These are phyloP conservation scores for Colinus virginianus DNA, from an alignment of 2,113 vertebrate species.

Conservation along the genomic window DNA sequence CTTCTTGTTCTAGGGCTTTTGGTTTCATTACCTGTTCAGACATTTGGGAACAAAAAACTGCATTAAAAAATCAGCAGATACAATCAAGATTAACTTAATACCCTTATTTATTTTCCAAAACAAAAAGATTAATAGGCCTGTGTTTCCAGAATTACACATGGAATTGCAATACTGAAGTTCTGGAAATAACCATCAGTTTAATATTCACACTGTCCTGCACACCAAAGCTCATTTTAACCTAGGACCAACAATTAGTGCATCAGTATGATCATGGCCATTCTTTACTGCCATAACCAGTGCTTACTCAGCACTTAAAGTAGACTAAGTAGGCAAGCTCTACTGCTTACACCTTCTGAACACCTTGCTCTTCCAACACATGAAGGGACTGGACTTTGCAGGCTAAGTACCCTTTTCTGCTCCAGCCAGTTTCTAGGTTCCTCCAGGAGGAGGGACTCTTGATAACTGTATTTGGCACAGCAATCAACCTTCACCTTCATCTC, in stretches of 20 bases:
- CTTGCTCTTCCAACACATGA: background rate
- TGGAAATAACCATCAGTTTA: background rate
- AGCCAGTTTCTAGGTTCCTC: background rate
- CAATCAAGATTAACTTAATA: background rate
- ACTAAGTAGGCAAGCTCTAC: background rate
- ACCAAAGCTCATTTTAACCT: background rate
- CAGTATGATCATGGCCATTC: background rate
- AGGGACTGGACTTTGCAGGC: background rate
- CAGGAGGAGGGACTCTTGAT: background rate
- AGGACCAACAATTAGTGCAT: background rate
- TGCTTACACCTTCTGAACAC: background rate
- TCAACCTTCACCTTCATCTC: background rate
- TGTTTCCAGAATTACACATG: background rate
- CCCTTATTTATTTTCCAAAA: background rate
- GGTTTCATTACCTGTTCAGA: slow-evolving; percentile 48
- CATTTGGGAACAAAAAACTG: background rate
- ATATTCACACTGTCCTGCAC: background rate
- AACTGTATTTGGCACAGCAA: background rate
- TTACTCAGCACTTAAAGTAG: background rate
- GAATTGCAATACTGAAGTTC: background rate
- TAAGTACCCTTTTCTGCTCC: background rate
- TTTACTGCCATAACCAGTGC: background rate
- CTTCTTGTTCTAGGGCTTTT: slow-evolving; percentile 53
- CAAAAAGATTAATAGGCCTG: background rate
- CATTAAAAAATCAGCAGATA: background rate